Percentiles rank a stretch among this genome's conserved stretches.
phyloP scores from a whole-genome alignment of 2,113 vertebrate genomes.

The Zapus hudsonius region DNA sequence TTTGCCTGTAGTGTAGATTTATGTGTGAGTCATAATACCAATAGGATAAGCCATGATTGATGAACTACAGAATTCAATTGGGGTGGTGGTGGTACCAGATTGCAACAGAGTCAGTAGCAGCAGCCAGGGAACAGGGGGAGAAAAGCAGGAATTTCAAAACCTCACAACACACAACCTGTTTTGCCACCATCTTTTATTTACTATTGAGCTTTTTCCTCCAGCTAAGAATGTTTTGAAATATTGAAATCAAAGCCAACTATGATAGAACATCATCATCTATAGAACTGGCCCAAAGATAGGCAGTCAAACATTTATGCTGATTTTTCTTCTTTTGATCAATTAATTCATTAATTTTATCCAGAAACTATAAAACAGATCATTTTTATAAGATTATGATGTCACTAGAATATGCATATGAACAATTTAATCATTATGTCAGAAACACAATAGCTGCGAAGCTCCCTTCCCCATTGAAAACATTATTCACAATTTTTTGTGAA shows the following conservation, averaged over 20 bases:
- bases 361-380: not conserved
- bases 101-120: not conserved
- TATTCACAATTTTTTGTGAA: not conserved
- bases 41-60: not conserved
- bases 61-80: not conserved
- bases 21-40: not conserved
- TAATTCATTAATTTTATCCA: not conserved
- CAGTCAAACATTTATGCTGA: fast-evolving
- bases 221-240: not conserved
- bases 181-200: not conserved
- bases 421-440: not conserved
- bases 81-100: not conserved
- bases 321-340: not conserved
- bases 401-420: not conserved
- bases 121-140: not conserved
- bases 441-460: not conserved
- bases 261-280: not conserved
- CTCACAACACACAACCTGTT: not conserved
- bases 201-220: not conserved
- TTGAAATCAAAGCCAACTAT: not conserved
- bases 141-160: not conserved
- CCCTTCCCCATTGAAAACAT: not conserved
- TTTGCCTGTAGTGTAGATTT: not conserved
- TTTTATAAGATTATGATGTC: conserved; percentile 15
- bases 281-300: not conserved